Base-by-base conservation (phyloP, 2,113 vertebrate species). In the Peromyscus polionotus region DNA sequence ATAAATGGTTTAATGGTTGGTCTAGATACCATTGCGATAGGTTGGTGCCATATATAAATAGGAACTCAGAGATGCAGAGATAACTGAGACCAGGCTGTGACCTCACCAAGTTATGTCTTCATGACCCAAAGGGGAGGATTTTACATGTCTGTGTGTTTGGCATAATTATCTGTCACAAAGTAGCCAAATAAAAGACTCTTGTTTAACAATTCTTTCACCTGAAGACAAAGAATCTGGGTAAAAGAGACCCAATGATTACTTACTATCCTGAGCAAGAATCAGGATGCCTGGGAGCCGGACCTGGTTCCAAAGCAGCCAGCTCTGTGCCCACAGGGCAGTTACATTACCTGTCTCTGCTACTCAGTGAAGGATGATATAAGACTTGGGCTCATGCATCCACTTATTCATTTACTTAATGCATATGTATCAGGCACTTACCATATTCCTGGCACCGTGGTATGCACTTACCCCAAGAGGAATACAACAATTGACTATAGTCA, bases 21-120 rank as follows among this genome's bases (percentile, higher is more conserved):
- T 95, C 92, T 97, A 97, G 96, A 98, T 97, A 96, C 83, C 89
- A 63, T 48, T 94, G 89, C 0, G 73, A 97, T 97, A 95, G 95
- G 94, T 84, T 0, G 3, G 81, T 96, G 85, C 95, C 97, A 84
- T 92, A 33, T 67, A 97, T 67, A 97, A 95, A 93, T 86, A 87
- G 57, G 86, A 93, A 93, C n/a, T 79, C n/a, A 73, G 76, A 91
- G 97, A 97, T 95, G 79, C 4, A 26, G 77, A 95, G 95, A 97
- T 96, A 97, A 80, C 57, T 1, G 31, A 94, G 79, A 39, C 77
- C 72, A 84, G 63, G 33, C 94, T 83, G 83, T 97, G 96, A 96
- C 96, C 77, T 98, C 87, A 80, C 68, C 88, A 76, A 33, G 28
- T 72, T 51, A 8, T 75, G 91, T 77, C 67, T 67, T 61, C 20